Base-by-base conservation (phyloP, 2,888 invertebrate species). In the Chironomus riparius region DNA sequence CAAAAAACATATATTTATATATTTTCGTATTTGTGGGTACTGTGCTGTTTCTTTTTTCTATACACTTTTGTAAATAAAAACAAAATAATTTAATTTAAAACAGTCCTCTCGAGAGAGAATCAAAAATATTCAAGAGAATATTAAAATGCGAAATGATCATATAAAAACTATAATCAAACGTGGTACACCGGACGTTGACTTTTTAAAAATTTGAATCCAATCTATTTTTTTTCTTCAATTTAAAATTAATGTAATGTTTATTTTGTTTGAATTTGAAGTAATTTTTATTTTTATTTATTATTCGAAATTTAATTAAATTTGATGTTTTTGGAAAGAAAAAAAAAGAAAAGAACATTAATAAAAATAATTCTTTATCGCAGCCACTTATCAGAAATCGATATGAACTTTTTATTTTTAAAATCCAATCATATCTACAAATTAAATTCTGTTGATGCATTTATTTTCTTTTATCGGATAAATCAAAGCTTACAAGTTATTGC, bases 71-170 rank as follows among this genome's bases (percentile, higher is more conserved):
- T 18, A 4, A 68, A 73, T 70, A 38, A 73, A 78, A 72, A 62
- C 77, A 62, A 77, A 56, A 68, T 6, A 13, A 28, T 28, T 48
- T 13, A 48, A 48, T 12, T 47, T 28, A 48, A 50, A 50, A n/a
- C 86, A 95, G 94, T 91, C 90, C 84, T 92, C 89, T 87, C 91
- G 92, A 84, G 94, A 95, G 86, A 90, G 89, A 86, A 91, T 94
- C 81, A 92, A 92, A 84, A 89, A 90, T 83, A 89, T 95, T 83
- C 93, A 94, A 85, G 91, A 90, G 86, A 93, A 93, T 88, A 92
- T 95, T 82, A 89, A 91, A 82, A 91, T 93, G 86, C 91, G 93
- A 80, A 91, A 90, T 84, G 95, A 95, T 86, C 91, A 94, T 83
- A 91, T 94, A 83, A 95, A 94, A 85, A 87, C 93, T 81, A 87